Base-by-base conservation (phyloP, 2,113 vertebrate genomes). In the Numenius arquata region DNA sequence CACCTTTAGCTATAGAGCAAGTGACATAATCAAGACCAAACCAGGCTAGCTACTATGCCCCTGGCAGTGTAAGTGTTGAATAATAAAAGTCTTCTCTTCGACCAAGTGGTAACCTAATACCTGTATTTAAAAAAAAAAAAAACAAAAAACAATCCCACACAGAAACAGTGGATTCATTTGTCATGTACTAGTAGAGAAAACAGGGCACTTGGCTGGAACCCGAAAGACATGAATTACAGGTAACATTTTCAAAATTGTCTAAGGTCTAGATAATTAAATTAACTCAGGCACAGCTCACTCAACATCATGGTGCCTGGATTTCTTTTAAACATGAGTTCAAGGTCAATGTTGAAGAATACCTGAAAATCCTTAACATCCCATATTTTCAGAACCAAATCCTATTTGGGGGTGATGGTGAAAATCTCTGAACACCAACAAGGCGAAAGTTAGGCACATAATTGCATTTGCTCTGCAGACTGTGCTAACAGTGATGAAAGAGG, bases 231-330 rank as follows among this genome's bases (percentile, higher is more conserved):
- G 59, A 90, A 84, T 74, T 86, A 84, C 10, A 3, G 56, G 56
- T 63, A 88, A n/a, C 94, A 87, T 81, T 89, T 93, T 86, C 50
- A 94, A 90, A 92, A 90, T 56, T 70, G 36, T 89, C 52, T 79
- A 81, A 82, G 30, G 25, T 65, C 43, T 85, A 68, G 52, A 58
- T 91, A 92, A 96, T 92, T 83, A 72, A 90, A 94, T 82, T 85
- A 92, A 90, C 59, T 95, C 63, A 55, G 63, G 72, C 82, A 94
- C 53, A 75, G 19, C 77, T 95, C 85, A 65, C 66, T 91, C 73
- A 90, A 47, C 47, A 85, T 92, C 41, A 52, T 15, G 30, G 36
- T 66, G 38, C 66, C 48, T 55, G 12, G 53, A 65, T 85, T 92
- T 92, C 87, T 81, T 89, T 94, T 61, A 75, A 89, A 65, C 16